These are phyloP conservation scores for Pseudois nayaur DNA, from an alignment of 2,113 vertebrate genomes.

Conservation along the genomic window DNA sequence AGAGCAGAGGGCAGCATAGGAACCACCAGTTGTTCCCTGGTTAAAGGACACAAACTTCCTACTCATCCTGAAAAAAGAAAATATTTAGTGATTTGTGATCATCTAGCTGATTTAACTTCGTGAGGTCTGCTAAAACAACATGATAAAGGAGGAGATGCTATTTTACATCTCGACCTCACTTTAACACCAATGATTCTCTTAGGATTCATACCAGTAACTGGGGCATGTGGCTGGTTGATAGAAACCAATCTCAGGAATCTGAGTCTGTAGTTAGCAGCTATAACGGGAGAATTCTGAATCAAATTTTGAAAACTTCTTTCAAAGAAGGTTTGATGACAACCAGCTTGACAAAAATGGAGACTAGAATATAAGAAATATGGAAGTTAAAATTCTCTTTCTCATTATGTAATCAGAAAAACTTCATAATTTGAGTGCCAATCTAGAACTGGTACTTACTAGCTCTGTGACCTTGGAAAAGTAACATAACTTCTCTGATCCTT, in stretches of 20 bases:
- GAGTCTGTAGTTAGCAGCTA: background rate
- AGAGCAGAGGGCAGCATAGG: background rate
- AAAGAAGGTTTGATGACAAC: background rate
- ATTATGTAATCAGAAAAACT: background rate
- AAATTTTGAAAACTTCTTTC: constrained; percentile 25
- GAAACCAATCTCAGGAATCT: background rate
- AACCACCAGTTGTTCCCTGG: background rate
- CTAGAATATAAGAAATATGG: background rate
- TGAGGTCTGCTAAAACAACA: background rate
- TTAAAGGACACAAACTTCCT: background rate
- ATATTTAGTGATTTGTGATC: background rate
- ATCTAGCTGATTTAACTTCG: background rate
- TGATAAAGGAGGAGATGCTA: background rate
- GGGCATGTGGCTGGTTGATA: background rate
- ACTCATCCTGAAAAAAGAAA: background rate
- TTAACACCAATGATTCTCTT: background rate
- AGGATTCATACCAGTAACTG: background rate
- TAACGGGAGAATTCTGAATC: background rate
- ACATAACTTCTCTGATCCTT: background rate
- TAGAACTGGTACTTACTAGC: background rate
- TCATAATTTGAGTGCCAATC: background rate
- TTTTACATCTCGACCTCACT: background rate
- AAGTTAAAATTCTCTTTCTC: background rate
- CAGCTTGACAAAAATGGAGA: background rate
- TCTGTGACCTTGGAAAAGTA: background rate